Conservation (phyloP, 2,797 vertebrate genomes). For the Mycteria americana region DNA sequence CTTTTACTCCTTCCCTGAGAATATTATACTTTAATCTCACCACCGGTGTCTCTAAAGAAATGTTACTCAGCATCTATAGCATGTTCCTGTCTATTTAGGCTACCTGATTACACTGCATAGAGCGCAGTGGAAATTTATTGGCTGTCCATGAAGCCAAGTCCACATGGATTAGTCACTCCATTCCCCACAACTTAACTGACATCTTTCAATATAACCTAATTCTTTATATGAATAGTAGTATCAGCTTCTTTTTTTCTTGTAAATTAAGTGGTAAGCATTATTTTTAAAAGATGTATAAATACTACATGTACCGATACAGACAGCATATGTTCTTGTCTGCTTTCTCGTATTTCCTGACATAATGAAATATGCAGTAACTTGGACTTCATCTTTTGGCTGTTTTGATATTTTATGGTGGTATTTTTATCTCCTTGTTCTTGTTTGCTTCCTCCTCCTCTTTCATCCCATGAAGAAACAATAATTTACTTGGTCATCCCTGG, state of each 20-base stretch:
- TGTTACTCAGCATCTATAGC: not conserved
- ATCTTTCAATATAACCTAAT: not conserved
- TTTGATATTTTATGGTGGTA: not conserved
- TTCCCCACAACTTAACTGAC: not conserved
- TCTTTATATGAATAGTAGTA: not conserved
- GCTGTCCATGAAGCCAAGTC: not conserved
- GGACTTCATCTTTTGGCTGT: not conserved
- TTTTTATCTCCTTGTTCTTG: not conserved
- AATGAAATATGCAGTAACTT: not conserved
- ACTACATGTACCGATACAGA: not conserved
- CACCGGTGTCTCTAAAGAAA: not conserved
- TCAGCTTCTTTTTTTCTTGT: not conserved
- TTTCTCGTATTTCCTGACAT: not conserved
- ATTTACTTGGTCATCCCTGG: not conserved
- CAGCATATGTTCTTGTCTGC: not conserved
- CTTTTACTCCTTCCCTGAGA: not conserved
- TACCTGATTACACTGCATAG: not conserved
- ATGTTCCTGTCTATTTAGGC: not conserved
- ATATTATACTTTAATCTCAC: not conserved
- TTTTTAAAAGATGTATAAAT: not conserved
- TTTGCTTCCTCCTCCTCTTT: constrained; percentile 3
- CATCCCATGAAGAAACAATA: not conserved
- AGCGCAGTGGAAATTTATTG: not conserved
- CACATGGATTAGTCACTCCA: not conserved
- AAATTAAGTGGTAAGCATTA: not conserved